A percentile compares a stretch with the other conserved stretches of the same genome.
phyloP scores from a whole-genome alignment of 1,140 invertebrate genomes.

The Mercenaria mercenaria region DNA sequence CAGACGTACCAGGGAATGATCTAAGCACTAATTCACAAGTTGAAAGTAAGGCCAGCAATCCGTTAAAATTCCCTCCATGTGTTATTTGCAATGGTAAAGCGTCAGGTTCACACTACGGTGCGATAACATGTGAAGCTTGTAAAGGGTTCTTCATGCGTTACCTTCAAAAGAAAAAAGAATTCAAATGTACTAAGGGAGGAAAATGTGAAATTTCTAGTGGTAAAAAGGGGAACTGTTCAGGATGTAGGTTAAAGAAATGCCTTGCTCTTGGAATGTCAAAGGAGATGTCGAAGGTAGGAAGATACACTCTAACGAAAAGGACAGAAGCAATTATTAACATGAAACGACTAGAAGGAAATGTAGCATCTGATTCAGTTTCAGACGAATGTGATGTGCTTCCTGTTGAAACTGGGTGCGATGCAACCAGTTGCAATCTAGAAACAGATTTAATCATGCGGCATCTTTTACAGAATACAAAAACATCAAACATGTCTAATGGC shows the following conservation, averaged over 20 bases:
- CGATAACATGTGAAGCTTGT: slow-evolving; percentile 86
- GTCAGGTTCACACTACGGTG: slow-evolving; percentile 87
- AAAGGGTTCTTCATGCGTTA: slow-evolving; percentile 85
- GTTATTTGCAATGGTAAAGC: slow-evolving; percentile 86
- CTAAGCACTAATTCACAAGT: background rate
- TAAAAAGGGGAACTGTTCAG: slow-evolving; percentile 78
- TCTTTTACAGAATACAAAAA: background rate
- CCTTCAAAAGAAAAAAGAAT: slow-evolving; percentile 76
- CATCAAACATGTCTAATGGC: background rate
- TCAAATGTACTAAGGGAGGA: slow-evolving; percentile 74
- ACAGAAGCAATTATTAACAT: slow-evolving; percentile 69
- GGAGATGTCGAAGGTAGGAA: slow-evolving; percentile 64
- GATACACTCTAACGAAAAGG: slow-evolving; percentile 72
- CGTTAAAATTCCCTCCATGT: slow-evolving; percentile 81
- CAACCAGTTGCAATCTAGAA: background rate
- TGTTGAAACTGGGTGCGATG: background rate
- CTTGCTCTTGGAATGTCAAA: slow-evolving; percentile 82
- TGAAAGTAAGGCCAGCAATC: background rate
- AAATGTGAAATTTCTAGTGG: slow-evolving; percentile 77
- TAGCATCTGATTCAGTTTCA: background rate
- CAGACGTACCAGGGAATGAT: too few species aligned
- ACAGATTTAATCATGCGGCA: background rate
- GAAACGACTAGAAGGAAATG: slow-evolving; percentile 59
- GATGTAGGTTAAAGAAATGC: slow-evolving; percentile 83
- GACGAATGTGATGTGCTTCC: background rate